Conservation (phyloP, 2,797 vertebrate genomes). For the Leptoclinus maculatus region DNA sequence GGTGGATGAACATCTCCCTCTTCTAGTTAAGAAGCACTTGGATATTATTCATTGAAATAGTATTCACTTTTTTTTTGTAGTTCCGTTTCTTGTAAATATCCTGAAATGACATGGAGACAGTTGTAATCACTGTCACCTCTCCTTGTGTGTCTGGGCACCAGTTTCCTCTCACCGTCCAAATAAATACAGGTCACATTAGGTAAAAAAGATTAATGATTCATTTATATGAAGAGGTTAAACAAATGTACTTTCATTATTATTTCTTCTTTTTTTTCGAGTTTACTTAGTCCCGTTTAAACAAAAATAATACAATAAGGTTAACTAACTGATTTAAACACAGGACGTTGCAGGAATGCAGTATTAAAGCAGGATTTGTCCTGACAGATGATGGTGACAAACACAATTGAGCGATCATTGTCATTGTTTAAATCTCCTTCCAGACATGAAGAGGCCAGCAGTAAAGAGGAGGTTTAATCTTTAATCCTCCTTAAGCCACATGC, state of each 20-base stretch:
- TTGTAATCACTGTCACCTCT: too few species aligned
- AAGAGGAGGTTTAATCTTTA: conserved; percentile 62
- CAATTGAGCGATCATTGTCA: conserved; percentile 19
- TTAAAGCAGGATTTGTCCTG: conserved; percentile 2
- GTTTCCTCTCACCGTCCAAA: neutral
- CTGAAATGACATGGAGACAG: too few species aligned
- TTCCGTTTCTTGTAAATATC: too few species aligned
- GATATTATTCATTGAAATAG: neutral
- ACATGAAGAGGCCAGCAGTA: conserved; percentile 17
- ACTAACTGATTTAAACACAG: too few species aligned
- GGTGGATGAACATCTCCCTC: neutral
- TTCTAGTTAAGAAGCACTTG: neutral
- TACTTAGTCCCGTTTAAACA: neutral
- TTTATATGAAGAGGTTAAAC: neutral
- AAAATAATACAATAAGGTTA: neutral
- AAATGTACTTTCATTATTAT: too few species aligned
- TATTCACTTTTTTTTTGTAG: too few species aligned
- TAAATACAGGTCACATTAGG: neutral
- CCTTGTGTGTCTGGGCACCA: too few species aligned
- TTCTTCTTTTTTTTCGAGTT: neutral
- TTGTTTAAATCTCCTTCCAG: conserved; percentile 42
- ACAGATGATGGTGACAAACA: conserved; percentile 34
- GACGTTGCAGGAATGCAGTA: neutral
- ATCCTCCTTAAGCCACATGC: conserved; percentile 46
- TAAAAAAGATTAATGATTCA: neutral